Evolutionary conservation across 2,888 invertebrate genomes (phyloP).

Genomic region (Dorcus hopei): DNA sequence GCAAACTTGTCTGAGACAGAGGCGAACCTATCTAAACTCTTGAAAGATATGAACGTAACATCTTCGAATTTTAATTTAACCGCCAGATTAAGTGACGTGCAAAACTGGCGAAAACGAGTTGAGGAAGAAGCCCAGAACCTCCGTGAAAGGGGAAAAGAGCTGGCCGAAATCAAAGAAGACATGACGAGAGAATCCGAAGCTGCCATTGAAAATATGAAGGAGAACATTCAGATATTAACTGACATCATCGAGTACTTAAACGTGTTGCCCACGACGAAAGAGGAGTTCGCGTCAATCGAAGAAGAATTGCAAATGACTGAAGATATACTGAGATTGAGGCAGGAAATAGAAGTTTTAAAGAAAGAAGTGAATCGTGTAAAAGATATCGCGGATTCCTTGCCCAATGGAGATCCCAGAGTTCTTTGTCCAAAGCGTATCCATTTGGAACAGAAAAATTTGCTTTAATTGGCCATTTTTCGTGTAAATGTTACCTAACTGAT

Average conservation of each 20-base stretch:
- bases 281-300: conserved; percentile 13
- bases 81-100: too few species aligned
- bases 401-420: too few species aligned
- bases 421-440: too few species aligned
- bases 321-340: conserved; percentile 7
- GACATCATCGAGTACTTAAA: conserved; percentile 8
- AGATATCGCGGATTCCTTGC: conserved; percentile 2
- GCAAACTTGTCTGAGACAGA: too few species aligned
- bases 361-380: conserved; percentile 16
- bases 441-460: too few species aligned
- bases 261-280: conserved; percentile 2
- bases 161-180: conserved; percentile 11
- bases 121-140: background rate
- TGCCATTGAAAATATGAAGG: background rate
- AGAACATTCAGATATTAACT: conserved; percentile 2
- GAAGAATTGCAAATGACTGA: conserved; percentile 17
- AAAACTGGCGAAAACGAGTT: too few species aligned
- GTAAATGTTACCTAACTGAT: background rate
- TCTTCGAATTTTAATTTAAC: too few species aligned
- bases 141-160: conserved; percentile 3
- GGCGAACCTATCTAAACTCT: too few species aligned
- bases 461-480: background rate
- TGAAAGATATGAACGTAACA: too few species aligned
- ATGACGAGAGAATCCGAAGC: background rate
- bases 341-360: conserved; percentile 13